Percentiles rank a stretch among this genome's conserved stretches.
phyloP scores from a whole-genome alignment of 2,797 vertebrate species.

The Cercopithecus petaurista region DNA sequence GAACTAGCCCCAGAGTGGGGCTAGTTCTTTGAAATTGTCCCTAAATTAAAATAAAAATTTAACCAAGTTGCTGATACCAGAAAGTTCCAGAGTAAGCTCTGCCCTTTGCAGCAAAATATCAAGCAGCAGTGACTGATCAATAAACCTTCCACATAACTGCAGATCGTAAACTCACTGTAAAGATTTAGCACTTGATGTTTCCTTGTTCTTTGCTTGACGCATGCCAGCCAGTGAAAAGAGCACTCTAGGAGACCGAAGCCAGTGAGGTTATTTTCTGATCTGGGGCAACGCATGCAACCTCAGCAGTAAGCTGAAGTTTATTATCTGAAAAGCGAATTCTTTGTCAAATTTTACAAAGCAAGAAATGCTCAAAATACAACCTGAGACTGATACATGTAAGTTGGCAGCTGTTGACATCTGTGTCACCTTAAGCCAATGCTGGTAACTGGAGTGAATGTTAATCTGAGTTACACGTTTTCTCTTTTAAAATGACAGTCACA shows the following conservation, averaged over 20 bases:
- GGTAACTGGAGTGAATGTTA: background rate
- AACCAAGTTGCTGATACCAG: slow-evolving; percentile 34
- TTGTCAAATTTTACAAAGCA: slow-evolving; percentile 40
- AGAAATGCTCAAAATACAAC: slow-evolving; percentile 16
- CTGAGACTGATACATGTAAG: background rate
- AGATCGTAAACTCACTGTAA: slow-evolving; percentile 35
- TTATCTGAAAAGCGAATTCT: slow-evolving; percentile 43
- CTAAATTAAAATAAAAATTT: slow-evolving; percentile 47
- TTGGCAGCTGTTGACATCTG: background rate
- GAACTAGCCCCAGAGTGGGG: background rate
- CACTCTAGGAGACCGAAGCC: background rate
- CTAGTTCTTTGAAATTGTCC: background rate
- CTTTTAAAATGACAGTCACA: background rate
- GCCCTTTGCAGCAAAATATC: slow-evolving; percentile 50
- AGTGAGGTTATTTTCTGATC: slow-evolving; percentile 40
- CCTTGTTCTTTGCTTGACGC: background rate
- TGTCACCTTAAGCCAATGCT: background rate
- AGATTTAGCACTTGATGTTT: background rate
- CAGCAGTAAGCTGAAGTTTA: slow-evolving; percentile 29
- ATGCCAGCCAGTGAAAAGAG: slow-evolving; percentile 4
- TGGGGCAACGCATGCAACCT: background rate
- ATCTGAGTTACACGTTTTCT: background rate
- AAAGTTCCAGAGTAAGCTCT: slow-evolving; percentile 39
- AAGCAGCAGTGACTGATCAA: slow-evolving; percentile 40
- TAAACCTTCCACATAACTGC: slow-evolving; percentile 43